A percentile compares a stretch with the other conserved stretches of the same genome.
Evolutionary conservation across 2,113 vertebrate species (phyloP).

Genomic region (Ondatra zibethicus): DNA sequence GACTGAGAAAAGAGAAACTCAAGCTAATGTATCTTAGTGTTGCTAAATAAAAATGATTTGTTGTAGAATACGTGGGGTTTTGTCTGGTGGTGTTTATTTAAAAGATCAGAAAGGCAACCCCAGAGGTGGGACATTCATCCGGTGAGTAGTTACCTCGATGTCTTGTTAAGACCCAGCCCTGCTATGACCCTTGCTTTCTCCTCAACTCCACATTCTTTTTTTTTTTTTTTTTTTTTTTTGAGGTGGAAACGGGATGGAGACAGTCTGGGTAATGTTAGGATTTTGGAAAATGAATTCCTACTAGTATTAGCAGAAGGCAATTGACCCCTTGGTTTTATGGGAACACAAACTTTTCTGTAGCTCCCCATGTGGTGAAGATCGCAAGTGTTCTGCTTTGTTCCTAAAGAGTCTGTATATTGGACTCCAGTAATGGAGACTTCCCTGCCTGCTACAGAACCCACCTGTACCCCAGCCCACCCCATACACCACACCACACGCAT

Average conservation of each 20-base stretch:
- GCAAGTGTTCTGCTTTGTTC: background rate
- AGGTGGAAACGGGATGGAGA: background rate
- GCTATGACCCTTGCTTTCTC: background rate
- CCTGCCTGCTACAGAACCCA: background rate
- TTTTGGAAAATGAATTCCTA: background rate
- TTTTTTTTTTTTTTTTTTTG: background rate
- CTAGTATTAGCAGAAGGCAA: background rate
- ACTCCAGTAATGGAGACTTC: background rate
- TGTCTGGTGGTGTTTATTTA: slow-evolving; percentile 7
- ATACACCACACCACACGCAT: background rate
- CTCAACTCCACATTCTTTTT: background rate
- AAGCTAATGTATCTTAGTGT: background rate
- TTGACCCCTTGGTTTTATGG: background rate
- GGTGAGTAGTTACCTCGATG: background rate
- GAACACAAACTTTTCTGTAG: background rate
- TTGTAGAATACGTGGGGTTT: background rate
- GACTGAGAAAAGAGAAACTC: background rate
- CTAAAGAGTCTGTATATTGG: background rate
- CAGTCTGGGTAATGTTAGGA: background rate
- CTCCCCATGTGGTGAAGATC: background rate
- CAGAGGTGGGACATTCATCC: background rate
- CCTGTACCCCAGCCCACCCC: background rate
- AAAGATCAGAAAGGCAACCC: slow-evolving; percentile 31
- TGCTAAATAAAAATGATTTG: background rate
- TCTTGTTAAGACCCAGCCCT: background rate